A percentile compares a stretch with the other conserved stretches of the same genome.
Conservation (phyloP, 2,888 invertebrate species). For the Sepioteuthis lessoniana region DNA sequence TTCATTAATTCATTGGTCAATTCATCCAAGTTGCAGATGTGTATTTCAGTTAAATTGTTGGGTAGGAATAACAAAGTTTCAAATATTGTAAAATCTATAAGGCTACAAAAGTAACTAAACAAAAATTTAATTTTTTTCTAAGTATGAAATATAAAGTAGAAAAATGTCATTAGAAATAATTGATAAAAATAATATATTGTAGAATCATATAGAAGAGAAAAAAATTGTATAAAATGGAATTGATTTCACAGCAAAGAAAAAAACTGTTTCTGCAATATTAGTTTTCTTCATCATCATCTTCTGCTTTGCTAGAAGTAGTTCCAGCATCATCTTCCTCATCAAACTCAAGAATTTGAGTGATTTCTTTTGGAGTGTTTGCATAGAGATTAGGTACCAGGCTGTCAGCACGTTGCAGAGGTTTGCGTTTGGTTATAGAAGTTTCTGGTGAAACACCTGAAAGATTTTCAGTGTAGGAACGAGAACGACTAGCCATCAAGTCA, state of each 20-base stretch:
- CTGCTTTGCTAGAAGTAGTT: neutral
- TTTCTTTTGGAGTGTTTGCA: constrained; percentile 51
- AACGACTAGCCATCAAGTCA: constrained; percentile 44
- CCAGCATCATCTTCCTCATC: constrained; percentile 52
- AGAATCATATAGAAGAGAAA: neutral
- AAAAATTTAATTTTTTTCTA: too few relatives aligned
- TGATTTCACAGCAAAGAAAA: neutral
- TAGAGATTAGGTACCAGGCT: constrained; percentile 53
- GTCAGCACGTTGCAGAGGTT: constrained; percentile 48
- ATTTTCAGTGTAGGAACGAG: constrained; percentile 39
- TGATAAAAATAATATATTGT: neutral
- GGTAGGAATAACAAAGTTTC: too few relatives aligned
- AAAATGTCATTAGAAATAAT: neutral
- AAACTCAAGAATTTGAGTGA: constrained; percentile 51
- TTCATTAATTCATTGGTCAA: too few relatives aligned
- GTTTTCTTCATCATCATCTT: constrained; percentile 39
- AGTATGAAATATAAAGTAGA: too few relatives aligned
- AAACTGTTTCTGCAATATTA: neutral
- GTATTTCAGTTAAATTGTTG: too few relatives aligned
- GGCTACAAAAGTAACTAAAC: too few relatives aligned
- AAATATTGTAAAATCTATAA: too few relatives aligned
- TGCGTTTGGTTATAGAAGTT: constrained; percentile 39
- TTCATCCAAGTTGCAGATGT: too few relatives aligned
- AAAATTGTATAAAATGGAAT: neutral
- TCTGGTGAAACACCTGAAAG: neutral